Evolutionary conservation across 2,113 vertebrate genomes (phyloP), one percentile per base, ranked within the genome.

Genomic region (Chascanopsetta lugubris): DNA sequence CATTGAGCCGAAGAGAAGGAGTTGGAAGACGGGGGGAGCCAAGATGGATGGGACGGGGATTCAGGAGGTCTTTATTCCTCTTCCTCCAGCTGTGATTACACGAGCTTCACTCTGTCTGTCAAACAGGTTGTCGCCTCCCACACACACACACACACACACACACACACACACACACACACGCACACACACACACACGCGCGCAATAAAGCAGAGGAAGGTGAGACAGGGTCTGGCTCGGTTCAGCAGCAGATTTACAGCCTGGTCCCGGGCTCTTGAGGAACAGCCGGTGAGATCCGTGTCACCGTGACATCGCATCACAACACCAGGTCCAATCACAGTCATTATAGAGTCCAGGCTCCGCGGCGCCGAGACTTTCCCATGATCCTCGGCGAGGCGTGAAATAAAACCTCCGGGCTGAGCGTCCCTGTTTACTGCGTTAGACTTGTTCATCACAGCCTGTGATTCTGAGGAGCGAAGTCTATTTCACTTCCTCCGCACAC

Each of bases 81-180:
- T 27, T 62, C 69, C 45, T 72, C 55, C 54, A 77, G 72, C 62
- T 75, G 76, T 73, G 78, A 85, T 84, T 83, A 77, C 42, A 53
- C 61, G 32, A 8, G 48, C 50, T 59, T 42, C 61, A 77, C 53
- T 53, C 59, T 36, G 64, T 34, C 61, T 45, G 61, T 69, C 75
- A 70, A 71, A 72, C 70, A 74, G 34, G 36, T 50, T 4, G 53
- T 32, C 26, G 50, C 50, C 61, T 17, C 75, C 45, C 45, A 13
- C 43, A 12, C 42, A 12, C 20, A 45, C 43, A 21, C 42, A 45
- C 18, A 45, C 8, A 45, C 34, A 36, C 34, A 36, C 34, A 36
- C 34, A 36, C 34, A 36, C 34, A 36, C 34, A 36, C 34, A 9
- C 45, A 22, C 45, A 22, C 45, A 51, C 40, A 70, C 24, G 36